phyloP scores from a whole-genome alignment of 2,797 vertebrate species.

The Calcarius lapponicus region DNA sequence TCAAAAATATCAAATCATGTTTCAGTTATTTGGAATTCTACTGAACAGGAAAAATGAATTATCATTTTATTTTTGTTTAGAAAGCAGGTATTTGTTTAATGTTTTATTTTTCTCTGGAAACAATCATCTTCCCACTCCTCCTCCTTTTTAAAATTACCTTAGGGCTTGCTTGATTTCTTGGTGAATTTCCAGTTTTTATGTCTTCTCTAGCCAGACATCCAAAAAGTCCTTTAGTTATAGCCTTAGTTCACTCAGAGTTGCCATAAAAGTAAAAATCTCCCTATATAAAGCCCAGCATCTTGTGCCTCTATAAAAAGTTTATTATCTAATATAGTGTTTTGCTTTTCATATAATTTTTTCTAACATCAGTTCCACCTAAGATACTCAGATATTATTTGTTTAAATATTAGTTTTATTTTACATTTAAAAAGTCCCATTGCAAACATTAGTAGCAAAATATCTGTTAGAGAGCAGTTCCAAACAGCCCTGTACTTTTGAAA shows the following conservation, averaged over 20 bases:
- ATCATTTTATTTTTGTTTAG: neutral
- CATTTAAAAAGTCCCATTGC: neutral
- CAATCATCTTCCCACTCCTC: neutral
- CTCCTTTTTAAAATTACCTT: neutral
- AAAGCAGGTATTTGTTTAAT: neutral
- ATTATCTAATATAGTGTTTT: neutral
- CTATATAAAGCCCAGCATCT: neutral
- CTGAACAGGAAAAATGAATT: neutral
- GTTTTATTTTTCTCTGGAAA: neutral
- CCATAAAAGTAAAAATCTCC: neutral
- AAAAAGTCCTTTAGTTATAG: neutral
- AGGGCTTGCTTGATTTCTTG: neutral
- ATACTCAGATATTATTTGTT: neutral
- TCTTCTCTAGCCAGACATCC: neutral
- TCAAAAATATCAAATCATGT: neutral
- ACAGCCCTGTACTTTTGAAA: neutral
- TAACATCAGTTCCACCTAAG: neutral
- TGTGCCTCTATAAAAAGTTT: neutral
- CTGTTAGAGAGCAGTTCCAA: neutral
- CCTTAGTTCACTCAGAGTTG: neutral
- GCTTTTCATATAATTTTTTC: neutral
- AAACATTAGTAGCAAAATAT: neutral
- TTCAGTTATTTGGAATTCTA: neutral
- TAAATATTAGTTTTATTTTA: neutral
- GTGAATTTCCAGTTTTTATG: neutral